A percentile compares a stretch with the other conserved stretches of the same genome.
These are phyloP conservation scores for Phoeniculus purpureus DNA, from an alignment of 2,797 vertebrate species.

Conservation along the genomic window DNA sequence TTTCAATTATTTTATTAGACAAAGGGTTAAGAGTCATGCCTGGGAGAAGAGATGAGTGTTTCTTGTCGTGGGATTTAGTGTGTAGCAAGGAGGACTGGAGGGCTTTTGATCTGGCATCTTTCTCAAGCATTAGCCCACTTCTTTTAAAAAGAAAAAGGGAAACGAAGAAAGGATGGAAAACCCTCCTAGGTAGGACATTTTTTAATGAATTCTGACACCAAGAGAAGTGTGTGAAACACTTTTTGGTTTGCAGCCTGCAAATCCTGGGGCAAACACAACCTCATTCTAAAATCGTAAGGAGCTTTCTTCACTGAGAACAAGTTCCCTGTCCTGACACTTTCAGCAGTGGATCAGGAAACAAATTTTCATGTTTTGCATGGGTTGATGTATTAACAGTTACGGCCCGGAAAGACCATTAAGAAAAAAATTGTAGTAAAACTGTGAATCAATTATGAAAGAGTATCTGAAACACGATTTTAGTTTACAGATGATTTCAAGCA, in stretches of 20 bases:
- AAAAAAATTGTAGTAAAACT: constrained; percentile 60
- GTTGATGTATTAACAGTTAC: constrained; percentile 41
- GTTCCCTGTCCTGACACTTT: not conserved
- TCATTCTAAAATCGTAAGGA: not conserved
- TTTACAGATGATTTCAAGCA: constrained; percentile 71
- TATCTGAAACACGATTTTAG: constrained; percentile 66
- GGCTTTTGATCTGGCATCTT: constrained; percentile 54
- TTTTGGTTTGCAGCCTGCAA: not conserved
- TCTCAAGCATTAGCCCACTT: constrained; percentile 46
- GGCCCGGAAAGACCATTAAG: constrained; percentile 56
- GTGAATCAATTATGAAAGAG: constrained; percentile 58
- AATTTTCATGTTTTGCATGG: constrained; percentile 26
- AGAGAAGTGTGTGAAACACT: not conserved
- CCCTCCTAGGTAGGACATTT: not conserved
- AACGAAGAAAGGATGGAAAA: constrained; percentile 16
- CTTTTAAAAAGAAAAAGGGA: not conserved
- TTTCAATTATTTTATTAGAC: constrained; percentile 68
- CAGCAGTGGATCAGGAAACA: constrained; percentile 10
- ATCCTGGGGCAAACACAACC: not conserved
- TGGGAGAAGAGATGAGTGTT: constrained; percentile 49
- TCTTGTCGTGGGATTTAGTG: constrained; percentile 52
- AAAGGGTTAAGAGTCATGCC: constrained; percentile 48
- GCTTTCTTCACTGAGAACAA: not conserved
- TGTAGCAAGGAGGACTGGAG: constrained; percentile 34
- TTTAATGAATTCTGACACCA: constrained; percentile 34